These are phyloP conservation scores for Eptatretus atami DNA, from an alignment of 2,797 vertebrate genomes.

Conservation along the genomic window DNA sequence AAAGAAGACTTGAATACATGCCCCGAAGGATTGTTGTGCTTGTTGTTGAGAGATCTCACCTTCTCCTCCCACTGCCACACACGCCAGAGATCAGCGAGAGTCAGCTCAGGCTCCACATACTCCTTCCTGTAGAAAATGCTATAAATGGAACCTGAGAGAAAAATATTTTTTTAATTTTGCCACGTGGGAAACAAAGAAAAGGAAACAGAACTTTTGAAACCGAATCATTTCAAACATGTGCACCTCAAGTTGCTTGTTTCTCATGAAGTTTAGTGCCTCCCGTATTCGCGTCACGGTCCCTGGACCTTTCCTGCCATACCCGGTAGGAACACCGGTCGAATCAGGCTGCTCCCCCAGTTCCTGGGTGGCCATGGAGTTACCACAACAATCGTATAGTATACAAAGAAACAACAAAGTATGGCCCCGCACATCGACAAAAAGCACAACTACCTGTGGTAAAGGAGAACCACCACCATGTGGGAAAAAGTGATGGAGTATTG, in stretches of 20 bases:
- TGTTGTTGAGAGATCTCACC: conserved; percentile 19
- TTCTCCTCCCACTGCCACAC: conserved; percentile 99
- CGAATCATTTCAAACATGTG: neutral
- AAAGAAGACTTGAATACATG: too few species aligned
- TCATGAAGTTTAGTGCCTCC: conserved; percentile 92
- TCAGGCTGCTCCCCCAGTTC: too few species aligned
- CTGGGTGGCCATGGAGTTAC: too few species aligned
- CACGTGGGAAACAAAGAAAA: neutral
- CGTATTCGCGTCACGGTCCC: conserved; percentile 95
- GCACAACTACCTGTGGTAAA: neutral
- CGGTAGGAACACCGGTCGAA: conserved; percentile 15
- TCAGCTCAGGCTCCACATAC: conserved; percentile 89
- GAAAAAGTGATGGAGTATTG: too few species aligned
- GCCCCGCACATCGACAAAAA: neutral
- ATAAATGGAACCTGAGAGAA: conserved; percentile 63
- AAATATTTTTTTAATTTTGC: conserved; percentile 7
- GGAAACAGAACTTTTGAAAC: neutral
- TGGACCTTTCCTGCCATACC: conserved; percentile 73
- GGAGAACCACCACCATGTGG: neutral
- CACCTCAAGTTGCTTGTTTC: conserved; percentile 96
- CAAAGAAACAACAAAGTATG: neutral
- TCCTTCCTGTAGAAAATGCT: conserved; percentile 98
- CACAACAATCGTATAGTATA: neutral
- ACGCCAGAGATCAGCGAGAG: conserved; percentile 89
- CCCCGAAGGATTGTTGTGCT: too few species aligned